Evolutionary conservation across 2,888 invertebrate species (phyloP).

Genomic region (Brachyopa scutellaris): DNA sequence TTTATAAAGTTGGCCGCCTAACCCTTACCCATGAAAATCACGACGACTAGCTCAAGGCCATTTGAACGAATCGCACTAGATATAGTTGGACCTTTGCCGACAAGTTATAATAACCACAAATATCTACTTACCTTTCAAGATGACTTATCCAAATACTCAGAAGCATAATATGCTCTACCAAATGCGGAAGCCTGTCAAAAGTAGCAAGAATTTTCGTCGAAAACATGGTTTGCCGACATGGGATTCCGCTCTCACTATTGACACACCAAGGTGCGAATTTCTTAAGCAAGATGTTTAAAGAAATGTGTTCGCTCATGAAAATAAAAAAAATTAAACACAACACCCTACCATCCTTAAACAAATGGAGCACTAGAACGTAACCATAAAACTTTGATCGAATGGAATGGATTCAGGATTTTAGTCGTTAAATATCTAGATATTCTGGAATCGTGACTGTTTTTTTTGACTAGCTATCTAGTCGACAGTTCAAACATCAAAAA

Average conservation of each 20-base stretch:
- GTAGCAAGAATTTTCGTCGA: constrained; percentile 31
- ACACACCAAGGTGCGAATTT: constrained; percentile 34
- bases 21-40: constrained; percentile 37
- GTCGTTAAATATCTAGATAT: too few species aligned
- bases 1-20: too few species aligned
- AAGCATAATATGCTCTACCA: constrained; percentile 16
- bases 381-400: constrained; percentile 74
- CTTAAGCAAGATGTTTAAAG: constrained; percentile 63
- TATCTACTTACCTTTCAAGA: too few species aligned
- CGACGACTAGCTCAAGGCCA: background rate
- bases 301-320: constrained; percentile 22
- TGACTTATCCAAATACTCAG: constrained; percentile 37
- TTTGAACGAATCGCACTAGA: constrained; percentile 7
- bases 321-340: constrained; percentile 6
- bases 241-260: constrained; percentile 18
- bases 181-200: constrained; percentile 29
- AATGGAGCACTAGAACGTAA: too few species aligned
- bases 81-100: constrained; percentile 6
- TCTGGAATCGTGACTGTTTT: too few species aligned
- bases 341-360: constrained; percentile 20
- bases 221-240: constrained; percentile 15
- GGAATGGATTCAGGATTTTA: too few species aligned
- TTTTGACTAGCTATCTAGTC: too few species aligned
- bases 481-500: too few species aligned
- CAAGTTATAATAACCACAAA: constrained; percentile 19